Evolutionary conservation across 2,888 invertebrate genomes (phyloP).

Genomic region (Meteorus colon): DNA sequence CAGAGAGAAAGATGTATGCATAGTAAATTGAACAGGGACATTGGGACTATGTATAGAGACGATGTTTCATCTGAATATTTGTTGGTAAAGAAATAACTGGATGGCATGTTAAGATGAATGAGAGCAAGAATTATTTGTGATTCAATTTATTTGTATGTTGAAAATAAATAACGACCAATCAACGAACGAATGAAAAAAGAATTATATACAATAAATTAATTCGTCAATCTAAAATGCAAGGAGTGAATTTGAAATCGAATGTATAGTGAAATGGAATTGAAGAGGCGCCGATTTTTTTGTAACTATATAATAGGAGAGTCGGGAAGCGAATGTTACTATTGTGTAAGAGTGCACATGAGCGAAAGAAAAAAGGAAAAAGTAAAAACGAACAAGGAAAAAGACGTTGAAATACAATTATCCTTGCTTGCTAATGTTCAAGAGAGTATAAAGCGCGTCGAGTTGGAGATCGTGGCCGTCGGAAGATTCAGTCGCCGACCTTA

Average conservation of each 20-base stretch:
- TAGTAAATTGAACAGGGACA: constrained; percentile 55
- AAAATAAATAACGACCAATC: too few species aligned
- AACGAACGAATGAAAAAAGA: too few species aligned
- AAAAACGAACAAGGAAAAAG: constrained; percentile 26
- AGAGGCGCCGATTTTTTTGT: too few species aligned
- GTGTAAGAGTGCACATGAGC: too few species aligned
- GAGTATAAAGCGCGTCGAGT: constrained; percentile 32
- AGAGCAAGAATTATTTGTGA: background rate
- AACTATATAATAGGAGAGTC: background rate
- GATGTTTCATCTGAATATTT: constrained; percentile 25
- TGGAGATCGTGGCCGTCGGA: constrained; percentile 51
- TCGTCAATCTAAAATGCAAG: background rate
- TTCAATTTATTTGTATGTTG: too few species aligned
- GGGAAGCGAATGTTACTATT: background rate
- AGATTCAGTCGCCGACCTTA: constrained; percentile 55
- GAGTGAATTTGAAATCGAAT: background rate
- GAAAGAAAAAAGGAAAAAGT: constrained; percentile 30
- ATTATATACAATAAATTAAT: too few species aligned
- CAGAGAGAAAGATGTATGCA: constrained; percentile 54
- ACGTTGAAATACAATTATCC: constrained; percentile 48
- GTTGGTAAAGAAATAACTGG: constrained; percentile 12
- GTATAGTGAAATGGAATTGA: background rate
- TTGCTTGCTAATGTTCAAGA: constrained; percentile 48
- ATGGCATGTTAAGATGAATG: background rate
- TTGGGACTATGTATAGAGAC: constrained; percentile 24